phyloP scores from a whole-genome alignment of 2,113 vertebrate genomes.

The Mus pahari region DNA sequence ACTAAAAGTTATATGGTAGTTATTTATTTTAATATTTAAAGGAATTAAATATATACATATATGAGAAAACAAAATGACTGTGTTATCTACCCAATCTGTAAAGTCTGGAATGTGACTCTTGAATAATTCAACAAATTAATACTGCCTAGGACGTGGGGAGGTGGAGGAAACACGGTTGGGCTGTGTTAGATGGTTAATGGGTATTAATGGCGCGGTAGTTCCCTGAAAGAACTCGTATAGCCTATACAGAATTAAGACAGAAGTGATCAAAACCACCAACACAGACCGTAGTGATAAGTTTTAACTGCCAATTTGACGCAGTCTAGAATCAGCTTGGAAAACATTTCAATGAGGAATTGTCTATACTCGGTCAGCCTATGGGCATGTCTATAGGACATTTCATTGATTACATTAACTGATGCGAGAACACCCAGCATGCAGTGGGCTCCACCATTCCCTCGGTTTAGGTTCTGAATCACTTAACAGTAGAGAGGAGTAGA shows the following conservation, averaged over 20 bases:
- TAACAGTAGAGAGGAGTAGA: neutral
- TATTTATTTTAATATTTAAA: conserved; percentile 21
- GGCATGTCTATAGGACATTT: neutral
- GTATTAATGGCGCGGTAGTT: neutral
- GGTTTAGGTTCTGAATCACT: neutral
- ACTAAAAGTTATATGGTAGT: neutral
- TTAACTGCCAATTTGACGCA: neutral
- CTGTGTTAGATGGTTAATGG: neutral
- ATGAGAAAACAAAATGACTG: neutral
- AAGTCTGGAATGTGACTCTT: neutral
- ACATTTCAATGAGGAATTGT: neutral
- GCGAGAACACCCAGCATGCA: neutral
- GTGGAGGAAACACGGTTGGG: neutral
- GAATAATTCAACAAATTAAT: conserved; percentile 8
- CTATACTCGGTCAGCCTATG: no score
- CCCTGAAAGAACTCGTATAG: conserved; percentile 13
- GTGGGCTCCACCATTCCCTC: neutral
- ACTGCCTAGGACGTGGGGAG: neutral
- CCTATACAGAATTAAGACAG: conserved; percentile 27
- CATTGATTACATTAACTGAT: neutral
- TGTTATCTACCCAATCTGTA: neutral
- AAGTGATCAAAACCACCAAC: neutral
- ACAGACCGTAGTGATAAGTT: neutral
- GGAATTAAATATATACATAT: neutral
- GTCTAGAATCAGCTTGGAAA: neutral